phyloP scores from a whole-genome alignment of 2,888 invertebrate genomes.

The Drosophila falleni region DNA sequence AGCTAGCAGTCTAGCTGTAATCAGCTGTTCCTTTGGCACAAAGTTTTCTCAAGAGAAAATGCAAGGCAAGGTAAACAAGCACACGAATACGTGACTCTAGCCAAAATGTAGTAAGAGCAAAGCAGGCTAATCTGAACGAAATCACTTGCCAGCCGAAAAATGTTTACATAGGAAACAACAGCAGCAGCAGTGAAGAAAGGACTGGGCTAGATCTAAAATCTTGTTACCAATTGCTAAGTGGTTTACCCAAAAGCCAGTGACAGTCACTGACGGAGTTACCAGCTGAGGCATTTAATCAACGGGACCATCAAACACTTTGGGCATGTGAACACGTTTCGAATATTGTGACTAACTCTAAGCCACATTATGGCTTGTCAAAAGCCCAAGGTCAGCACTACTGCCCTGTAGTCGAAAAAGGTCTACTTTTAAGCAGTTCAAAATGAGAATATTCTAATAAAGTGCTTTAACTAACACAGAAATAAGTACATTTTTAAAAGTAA shows the following conservation, averaged over 20 bases:
- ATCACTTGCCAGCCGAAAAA: slow-evolving; percentile 9
- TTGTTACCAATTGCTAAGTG: slow-evolving; percentile 47
- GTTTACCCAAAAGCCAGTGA: slow-evolving; percentile 13
- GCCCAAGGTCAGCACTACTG: slow-evolving; percentile 56
- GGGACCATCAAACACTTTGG: slow-evolving; percentile 38
- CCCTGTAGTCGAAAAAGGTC: slow-evolving; percentile 30
- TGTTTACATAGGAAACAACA: slow-evolving; percentile 22
- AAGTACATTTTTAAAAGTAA: neutral
- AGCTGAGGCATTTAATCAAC: slow-evolving; percentile 54
- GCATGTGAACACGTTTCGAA: slow-evolving; percentile 19
- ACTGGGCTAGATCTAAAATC: slow-evolving; percentile 22
- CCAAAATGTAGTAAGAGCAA: slow-evolving; percentile 1
- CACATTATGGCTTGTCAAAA: slow-evolving; percentile 29
- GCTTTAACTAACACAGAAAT: neutral
- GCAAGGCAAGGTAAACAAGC: slow-evolving; percentile 35
- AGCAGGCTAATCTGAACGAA: slow-evolving; percentile 10
- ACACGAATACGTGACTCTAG: slow-evolving; percentile 44
- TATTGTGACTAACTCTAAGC: slow-evolving; percentile 30
- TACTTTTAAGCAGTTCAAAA: slow-evolving; percentile 6
- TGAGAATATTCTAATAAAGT: neutral
- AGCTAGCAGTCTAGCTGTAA: slow-evolving; percentile 13
- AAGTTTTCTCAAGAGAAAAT: slow-evolving; percentile 22
- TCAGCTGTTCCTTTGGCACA: slow-evolving; percentile 33
- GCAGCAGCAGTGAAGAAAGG: slow-evolving; percentile 2
- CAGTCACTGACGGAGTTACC: slow-evolving; percentile 18